Conservation (phyloP, 2,113 vertebrate genomes). For the Hippotragus niger region DNA sequence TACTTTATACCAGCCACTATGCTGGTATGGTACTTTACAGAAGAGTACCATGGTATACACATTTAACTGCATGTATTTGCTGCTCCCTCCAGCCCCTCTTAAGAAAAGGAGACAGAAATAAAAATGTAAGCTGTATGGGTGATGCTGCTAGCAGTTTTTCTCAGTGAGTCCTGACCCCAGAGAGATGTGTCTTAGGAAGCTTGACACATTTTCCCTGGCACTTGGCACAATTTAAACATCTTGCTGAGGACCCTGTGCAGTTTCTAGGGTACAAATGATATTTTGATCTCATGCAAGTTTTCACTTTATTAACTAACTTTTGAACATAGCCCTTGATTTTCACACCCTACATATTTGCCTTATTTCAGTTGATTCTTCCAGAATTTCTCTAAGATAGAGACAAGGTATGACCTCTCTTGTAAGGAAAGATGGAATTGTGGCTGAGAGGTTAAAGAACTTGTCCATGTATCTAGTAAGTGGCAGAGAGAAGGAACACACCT, state of each 20-base stretch:
- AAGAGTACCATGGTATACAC: not conserved
- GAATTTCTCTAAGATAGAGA: not conserved
- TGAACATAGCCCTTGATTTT: not conserved
- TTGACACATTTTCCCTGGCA: not conserved
- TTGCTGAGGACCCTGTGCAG: not conserved
- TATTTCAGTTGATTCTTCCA: not conserved
- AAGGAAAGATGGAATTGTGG: not conserved
- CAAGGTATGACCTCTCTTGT: not conserved
- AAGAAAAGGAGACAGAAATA: not conserved
- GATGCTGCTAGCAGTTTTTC: not conserved
- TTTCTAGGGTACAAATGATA: not conserved
- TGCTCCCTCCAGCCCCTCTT: not conserved
- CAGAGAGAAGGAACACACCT: not conserved
- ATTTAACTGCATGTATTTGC: not conserved
- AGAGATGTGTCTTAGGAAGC: not conserved
- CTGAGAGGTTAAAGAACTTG: not conserved
- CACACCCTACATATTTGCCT: not conserved
- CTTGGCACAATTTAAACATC: not conserved
- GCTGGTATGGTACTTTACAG: not conserved
- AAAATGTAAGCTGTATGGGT: not conserved
- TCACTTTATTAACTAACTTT: not conserved
- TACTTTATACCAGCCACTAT: rapidly evolving
- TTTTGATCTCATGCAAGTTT: not conserved
- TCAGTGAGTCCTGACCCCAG: not conserved
- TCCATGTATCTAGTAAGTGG: rapidly evolving